Evolutionary conservation across 2,113 vertebrate species (phyloP).

Genomic region (Cebus imitator): DNA sequence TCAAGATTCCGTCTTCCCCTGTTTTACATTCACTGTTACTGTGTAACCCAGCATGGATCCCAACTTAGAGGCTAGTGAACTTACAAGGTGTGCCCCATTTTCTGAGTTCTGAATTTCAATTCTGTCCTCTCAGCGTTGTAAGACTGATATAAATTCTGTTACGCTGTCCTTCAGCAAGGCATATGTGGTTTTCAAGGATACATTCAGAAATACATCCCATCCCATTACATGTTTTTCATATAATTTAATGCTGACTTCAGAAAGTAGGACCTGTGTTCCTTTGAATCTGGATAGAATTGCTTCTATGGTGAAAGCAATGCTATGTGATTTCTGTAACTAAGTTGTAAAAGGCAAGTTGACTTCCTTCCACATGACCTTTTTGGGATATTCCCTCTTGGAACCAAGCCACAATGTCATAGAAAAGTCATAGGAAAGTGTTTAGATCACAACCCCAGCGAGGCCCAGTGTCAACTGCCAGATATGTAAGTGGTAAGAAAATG

Average conservation of each 20-base stretch:
- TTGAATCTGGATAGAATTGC: not conserved
- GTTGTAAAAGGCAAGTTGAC: not conserved
- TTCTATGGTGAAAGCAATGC: not conserved
- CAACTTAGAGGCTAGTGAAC: not conserved
- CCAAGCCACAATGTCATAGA: not conserved
- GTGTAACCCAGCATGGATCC: not conserved
- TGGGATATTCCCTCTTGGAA: not conserved
- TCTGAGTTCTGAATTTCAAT: not conserved
- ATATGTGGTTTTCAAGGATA: not conserved
- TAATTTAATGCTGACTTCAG: not conserved
- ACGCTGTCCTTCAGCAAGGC: not conserved
- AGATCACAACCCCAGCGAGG: not conserved
- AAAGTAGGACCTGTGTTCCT: not conserved
- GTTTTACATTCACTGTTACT: not conserved
- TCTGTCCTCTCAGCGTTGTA: not conserved
- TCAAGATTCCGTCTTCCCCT: not conserved
- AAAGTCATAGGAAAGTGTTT: not conserved
- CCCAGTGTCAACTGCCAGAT: not conserved
- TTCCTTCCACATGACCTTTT: not conserved
- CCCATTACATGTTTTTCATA: not conserved
- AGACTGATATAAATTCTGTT: not conserved
- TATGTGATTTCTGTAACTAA: not conserved
- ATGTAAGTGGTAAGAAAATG: not conserved
- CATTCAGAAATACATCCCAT: not conserved
- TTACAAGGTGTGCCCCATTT: not conserved